phyloP scores from a whole-genome alignment of 2,797 vertebrate genomes.

The Heterohyrax brucei region DNA sequence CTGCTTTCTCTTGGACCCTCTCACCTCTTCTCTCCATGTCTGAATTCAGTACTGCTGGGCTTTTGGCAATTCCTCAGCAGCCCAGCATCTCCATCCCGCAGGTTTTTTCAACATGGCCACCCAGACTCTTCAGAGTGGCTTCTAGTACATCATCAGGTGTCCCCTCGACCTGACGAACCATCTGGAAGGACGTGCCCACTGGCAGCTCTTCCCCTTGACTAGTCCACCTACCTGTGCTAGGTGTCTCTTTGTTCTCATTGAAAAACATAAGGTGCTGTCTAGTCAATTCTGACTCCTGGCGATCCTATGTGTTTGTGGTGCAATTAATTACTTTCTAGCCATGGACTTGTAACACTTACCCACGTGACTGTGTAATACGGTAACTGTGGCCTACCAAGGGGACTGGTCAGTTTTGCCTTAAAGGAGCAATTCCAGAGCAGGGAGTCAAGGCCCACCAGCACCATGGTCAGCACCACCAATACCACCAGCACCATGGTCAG shows the following conservation, averaged over 20 bases:
- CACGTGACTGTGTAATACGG: too few species aligned
- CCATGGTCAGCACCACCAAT: too few species aligned
- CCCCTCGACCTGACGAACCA: too few species aligned
- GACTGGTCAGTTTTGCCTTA: too few species aligned
- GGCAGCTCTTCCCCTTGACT: accelerated
- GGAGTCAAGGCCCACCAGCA: too few species aligned
- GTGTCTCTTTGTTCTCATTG: neutral
- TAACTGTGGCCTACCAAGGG: too few species aligned
- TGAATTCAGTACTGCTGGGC: neutral
- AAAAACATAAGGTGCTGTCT: neutral
- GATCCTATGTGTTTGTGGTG: neutral
- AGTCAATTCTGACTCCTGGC: neutral
- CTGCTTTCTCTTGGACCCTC: too few species aligned
- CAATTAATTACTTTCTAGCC: too few species aligned
- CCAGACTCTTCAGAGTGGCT: neutral
- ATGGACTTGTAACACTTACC: too few species aligned
- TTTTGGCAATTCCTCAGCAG: neutral
- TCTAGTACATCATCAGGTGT: neutral
- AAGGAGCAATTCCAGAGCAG: too few species aligned
- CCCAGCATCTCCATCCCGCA: accelerated
- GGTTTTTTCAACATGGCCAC: too few species aligned
- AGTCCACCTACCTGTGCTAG: neutral
- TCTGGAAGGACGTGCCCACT: accelerated
- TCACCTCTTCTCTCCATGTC: neutral
- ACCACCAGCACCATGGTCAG: too few species aligned